A percentile compares a stretch with the other conserved stretches of the same genome.
Evolutionary conservation across 2,113 vertebrate genomes (phyloP).

Genomic region (Coracopsis vasa): DNA sequence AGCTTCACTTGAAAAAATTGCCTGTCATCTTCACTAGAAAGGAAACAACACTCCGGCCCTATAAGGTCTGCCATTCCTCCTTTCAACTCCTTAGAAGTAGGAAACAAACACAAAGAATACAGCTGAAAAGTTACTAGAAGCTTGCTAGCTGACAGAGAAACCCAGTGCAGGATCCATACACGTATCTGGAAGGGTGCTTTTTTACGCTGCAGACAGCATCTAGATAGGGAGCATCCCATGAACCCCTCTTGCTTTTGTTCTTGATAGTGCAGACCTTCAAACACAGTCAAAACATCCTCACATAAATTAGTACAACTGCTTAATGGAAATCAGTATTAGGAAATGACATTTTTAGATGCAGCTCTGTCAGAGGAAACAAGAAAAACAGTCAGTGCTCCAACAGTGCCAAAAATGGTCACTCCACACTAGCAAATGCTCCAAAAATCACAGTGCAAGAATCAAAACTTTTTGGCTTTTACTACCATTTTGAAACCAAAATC

Average conservation of each 20-base stretch:
- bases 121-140: not conserved
- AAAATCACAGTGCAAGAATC: not conserved
- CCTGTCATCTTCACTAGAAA: not conserved
- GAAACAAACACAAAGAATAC: not conserved
- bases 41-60: not conserved
- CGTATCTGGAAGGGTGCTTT: rapidly evolving
- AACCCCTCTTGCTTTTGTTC: not conserved
- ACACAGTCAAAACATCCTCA: not conserved
- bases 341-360: slow-evolving; percentile 17
- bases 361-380: not conserved
- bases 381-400: not conserved
- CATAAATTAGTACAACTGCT: not conserved
- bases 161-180: not conserved
- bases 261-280: not conserved
- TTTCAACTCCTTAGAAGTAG: not conserved
- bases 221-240: not conserved
- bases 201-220: not conserved
- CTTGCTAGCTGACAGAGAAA: not conserved
- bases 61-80: not conserved
- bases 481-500: not conserved
- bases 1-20: not conserved
- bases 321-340: not conserved
- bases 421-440: not conserved
- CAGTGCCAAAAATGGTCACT: not conserved
- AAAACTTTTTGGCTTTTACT: not conserved